A percentile compares a stretch with the other conserved stretches of the same genome.
Conservation (phyloP, 2,113 vertebrate genomes). For the Atlantisia rogersi region DNA sequence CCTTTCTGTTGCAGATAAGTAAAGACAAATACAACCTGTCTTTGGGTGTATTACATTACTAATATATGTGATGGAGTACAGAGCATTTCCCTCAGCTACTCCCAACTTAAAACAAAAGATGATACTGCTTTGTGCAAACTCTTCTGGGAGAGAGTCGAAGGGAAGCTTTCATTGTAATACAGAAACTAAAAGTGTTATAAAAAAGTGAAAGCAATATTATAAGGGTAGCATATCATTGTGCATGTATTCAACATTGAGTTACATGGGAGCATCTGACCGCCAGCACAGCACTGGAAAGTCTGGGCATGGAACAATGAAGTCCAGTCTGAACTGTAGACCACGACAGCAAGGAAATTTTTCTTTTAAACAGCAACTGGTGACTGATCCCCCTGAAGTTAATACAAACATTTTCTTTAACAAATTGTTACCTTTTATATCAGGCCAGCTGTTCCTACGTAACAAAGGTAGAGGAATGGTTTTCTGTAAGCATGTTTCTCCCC, state of each 20-base stretch:
- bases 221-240: neutral
- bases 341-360: neutral
- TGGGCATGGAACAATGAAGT: neutral
- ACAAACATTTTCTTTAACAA: neutral
- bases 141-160: neutral
- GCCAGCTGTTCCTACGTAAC: neutral
- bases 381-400: neutral
- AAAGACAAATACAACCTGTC: neutral
- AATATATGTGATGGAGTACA: neutral
- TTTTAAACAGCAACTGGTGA: neutral
- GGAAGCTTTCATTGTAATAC: neutral
- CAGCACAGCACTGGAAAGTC: neutral
- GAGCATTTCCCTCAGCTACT: neutral
- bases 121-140: neutral
- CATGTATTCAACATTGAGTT: neutral
- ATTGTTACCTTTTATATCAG: neutral
- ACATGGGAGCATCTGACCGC: neutral
- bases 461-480: neutral
- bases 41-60: neutral
- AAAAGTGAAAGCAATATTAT: neutral
- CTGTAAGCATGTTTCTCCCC: neutral
- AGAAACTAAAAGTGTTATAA: neutral
- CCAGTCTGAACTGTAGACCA: neutral
- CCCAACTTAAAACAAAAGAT: neutral
- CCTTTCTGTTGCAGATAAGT: neutral